These are phyloP conservation scores for Bubo scandiacus DNA, from an alignment of 2,113 vertebrate species.

Conservation along the genomic window DNA sequence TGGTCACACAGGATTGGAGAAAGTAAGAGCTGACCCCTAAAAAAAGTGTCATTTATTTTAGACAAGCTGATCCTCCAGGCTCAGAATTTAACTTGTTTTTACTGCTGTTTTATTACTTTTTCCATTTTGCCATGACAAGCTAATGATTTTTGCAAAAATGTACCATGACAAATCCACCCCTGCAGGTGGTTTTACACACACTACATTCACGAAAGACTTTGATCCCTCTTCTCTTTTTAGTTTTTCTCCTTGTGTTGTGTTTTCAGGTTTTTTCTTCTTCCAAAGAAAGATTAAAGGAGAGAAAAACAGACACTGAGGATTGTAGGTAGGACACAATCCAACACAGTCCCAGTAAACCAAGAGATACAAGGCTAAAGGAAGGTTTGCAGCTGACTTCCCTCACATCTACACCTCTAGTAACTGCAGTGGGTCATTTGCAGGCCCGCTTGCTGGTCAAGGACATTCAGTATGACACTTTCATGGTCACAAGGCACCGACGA, in stretches of 20 bases:
- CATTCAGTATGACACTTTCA: neutral
- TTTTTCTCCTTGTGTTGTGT: neutral
- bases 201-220: neutral
- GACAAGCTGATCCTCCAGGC: neutral
- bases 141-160: conserved; percentile 54
- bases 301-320: neutral
- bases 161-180: conserved; percentile 35
- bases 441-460: too few relatives aligned
- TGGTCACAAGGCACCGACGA: neutral
- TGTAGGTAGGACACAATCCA: neutral
- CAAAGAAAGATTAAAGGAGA: neutral
- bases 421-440: neutral
- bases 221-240: neutral
- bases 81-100: conserved; percentile 42
- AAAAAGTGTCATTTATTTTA: neutral
- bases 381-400: neutral
- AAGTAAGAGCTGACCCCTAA: conserved; percentile 19
- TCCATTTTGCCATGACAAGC: conserved; percentile 30
- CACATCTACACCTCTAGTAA: neutral
- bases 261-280: neutral
- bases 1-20: neutral
- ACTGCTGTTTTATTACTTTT: conserved; percentile 50
- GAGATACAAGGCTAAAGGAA: neutral
- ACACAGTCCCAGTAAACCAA: neutral
- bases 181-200: conserved; percentile 11